Evolutionary conservation across 2,113 vertebrate genomes (phyloP).

Genomic region (Caloenas nicobarica): DNA sequence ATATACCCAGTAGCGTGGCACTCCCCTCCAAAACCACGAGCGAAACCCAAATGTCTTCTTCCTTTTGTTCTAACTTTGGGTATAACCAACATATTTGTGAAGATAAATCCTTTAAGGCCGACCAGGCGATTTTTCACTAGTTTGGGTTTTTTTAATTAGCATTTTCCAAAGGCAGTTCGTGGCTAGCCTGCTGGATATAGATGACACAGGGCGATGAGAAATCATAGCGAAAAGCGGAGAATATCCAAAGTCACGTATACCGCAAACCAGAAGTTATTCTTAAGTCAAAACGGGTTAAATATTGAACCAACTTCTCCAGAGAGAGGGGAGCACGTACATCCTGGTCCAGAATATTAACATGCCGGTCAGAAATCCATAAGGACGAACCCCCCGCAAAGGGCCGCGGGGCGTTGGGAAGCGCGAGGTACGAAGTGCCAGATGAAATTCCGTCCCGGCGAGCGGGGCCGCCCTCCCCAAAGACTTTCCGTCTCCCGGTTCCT

Average conservation of each 20-base stretch:
- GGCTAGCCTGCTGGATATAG: neutral
- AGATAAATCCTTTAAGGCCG: neutral
- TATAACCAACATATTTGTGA: fast-evolving
- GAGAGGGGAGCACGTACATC: neutral
- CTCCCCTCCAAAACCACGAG: neutral
- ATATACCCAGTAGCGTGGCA: fast-evolving
- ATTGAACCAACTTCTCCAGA: slow-evolving; percentile 51
- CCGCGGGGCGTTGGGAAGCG: slow-evolving; percentile 54
- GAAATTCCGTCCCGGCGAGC: slow-evolving; percentile 51
- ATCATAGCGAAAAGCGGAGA: neutral
- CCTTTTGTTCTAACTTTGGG: neutral
- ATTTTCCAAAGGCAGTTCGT: neutral
- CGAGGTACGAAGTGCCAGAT: slow-evolving; percentile 66
- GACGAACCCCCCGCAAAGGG: slow-evolving; percentile 40
- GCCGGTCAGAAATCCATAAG: slow-evolving; percentile 41
- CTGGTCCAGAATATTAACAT: slow-evolving; percentile 41
- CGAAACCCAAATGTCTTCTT: fast-evolving
- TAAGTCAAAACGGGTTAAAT: slow-evolving; percentile 51
- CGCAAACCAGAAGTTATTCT: neutral
- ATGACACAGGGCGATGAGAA: neutral
- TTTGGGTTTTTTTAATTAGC: neutral
- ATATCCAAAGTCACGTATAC: fast-evolving
- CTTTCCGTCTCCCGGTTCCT: slow-evolving; percentile 66
- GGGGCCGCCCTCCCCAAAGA: slow-evolving; percentile 69
- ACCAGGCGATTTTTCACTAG: fast-evolving